Base-by-base conservation (phyloP, 1,140 invertebrate genomes). In the Trichonephila clavata region DNA sequence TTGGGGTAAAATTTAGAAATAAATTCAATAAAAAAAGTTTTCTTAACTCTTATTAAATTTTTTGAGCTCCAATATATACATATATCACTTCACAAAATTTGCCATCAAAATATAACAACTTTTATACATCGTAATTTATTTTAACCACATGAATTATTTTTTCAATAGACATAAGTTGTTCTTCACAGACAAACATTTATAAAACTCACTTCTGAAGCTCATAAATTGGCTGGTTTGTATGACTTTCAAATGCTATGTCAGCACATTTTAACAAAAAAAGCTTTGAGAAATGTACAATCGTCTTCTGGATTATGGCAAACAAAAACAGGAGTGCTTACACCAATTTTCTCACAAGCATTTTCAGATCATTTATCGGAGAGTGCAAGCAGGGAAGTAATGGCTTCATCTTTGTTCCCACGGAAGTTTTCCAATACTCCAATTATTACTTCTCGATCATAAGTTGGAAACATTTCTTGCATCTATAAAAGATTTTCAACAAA, bases 401-500 rank as follows among this genome's bases (percentile, higher is more conserved):
- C 92, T 93, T 93, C 84, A 14, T 93, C 92, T 63, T 93, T 93
- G 43, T 93, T 93, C 10, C 92, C 86, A n/a, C 71, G 83, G 39
- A 65, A 71, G 50, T 57, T 93, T 81, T 93, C 84, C 39, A 93
- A 27, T 0, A 93, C 92, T 10, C 92, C 71, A 0, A 80, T 14
- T 63, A 93, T 93, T 3, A 93, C 86, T 80, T 93, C 92, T 63
- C 39, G 27, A 63, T 93, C 92, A 63, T 87, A 93, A 1, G 84
- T 20, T 39, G 92, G 92, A 24, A 93, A 93, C 86, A 93, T 93
- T 80, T 93, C 92, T 93, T 93, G 92, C 18, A 93, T 2, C 92
- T 93, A 16, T 6, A 63, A 63, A 86, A 10, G 21, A 50, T 50
- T 50, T 50, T 50, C 50, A 7, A 50, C 7, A 10, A 13, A n/a